Conservation (phyloP, 2,888 invertebrate genomes). For the Corythucha ciliata region DNA sequence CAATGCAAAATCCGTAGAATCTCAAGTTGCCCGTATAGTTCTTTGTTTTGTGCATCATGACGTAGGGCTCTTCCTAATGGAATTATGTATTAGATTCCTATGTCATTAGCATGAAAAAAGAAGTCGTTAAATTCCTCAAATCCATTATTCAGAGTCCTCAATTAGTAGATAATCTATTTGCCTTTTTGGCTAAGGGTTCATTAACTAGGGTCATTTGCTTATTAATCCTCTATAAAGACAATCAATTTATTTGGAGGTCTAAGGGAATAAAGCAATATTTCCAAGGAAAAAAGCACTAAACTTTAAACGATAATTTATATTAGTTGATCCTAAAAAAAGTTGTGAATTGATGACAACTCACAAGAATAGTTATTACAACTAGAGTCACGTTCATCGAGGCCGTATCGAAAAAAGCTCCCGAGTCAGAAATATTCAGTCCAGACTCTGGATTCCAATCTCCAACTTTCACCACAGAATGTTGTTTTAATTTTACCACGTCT, state of each 20-base stretch:
- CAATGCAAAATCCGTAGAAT: conserved; percentile 72
- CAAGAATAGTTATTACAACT: conserved; percentile 66
- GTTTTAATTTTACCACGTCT: conserved; percentile 63
- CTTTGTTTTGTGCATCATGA: conserved; percentile 61
- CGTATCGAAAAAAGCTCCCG: conserved; percentile 60
- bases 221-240: too few relatives aligned
- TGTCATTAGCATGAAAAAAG: background rate
- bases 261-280: too few relatives aligned
- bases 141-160: too few relatives aligned
- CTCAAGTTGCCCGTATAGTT: conserved; percentile 63
- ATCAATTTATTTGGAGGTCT: too few relatives aligned
- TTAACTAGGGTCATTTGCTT: too few relatives aligned
- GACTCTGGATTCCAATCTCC: conserved; percentile 62
- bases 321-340: too few relatives aligned
- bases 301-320: too few relatives aligned
- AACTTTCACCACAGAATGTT: conserved; percentile 62
- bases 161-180: too few relatives aligned
- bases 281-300: too few relatives aligned
- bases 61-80: conserved; percentile 58
- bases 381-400: conserved; percentile 63
- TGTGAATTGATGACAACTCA: too few relatives aligned
- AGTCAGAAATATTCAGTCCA: conserved; percentile 61
- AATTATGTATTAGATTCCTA: background rate
- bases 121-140: background rate
- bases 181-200: too few relatives aligned